Evolutionary conservation across 1,140 invertebrate species (phyloP), one percentile per base, ranked within the genome.

Genomic region (Calephelis nemesis): DNA sequence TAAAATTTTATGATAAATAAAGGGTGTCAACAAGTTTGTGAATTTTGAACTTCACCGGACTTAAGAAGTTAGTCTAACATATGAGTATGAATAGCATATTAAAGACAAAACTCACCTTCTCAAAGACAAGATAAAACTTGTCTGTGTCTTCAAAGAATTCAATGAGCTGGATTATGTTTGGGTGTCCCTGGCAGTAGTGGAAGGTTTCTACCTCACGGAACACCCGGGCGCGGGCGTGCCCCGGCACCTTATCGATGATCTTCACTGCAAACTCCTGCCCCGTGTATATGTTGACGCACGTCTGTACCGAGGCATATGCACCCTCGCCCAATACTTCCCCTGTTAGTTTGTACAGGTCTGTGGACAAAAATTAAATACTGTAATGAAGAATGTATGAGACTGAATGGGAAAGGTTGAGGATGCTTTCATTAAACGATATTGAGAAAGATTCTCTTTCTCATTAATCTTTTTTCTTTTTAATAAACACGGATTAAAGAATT

Each of bases 141-240:
- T 98, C 97, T 74, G 98, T 96, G 93, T 99, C 98, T 92, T 99
- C 98, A 92, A 99, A 99, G 93, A 98, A 99, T 90, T 99, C 98
- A 78, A 98, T 96, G 83, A 99, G 94, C 92, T 99, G 98, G 84
- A 99, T 97, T 90, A 99, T 99, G 90, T 99, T 98, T 30, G 97
- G 96, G 93, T 99, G 98, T 72, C 97, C 97, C 88, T 98, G 96
- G 92, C 98, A 99, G 92, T 99, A 96, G 92, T 99, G 97, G 94
- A 99, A 99, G 74, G 98, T 99, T 93, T 99, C 98, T 76, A 99
- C 98, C 92, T 99, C 98, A 71, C 98, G 97, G 93, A 99, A 98
- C 52, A 99, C 98, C 78, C 98, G 94, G 77, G 95, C 95, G 73
- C 98, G 95, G 75, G 97, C 97, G 92, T 98, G 97, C 64, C 97